These are phyloP conservation scores for Pseudomyrmex gracilis DNA, from an alignment of 1,140 invertebrate species.

Conservation along the genomic window DNA sequence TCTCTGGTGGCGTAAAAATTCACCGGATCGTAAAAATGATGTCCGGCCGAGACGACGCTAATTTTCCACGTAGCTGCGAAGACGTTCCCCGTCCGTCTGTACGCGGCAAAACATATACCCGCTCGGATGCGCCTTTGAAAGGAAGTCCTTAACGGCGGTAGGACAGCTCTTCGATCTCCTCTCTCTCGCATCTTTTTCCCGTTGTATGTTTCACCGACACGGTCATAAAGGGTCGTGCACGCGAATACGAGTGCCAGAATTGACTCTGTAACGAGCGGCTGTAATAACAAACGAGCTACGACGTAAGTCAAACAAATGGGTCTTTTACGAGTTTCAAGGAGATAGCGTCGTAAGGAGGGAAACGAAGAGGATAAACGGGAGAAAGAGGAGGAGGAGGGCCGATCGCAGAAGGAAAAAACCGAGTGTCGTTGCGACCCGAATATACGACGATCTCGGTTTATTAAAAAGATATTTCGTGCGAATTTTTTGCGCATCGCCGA, in stretches of 20 bases:
- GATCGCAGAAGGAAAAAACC: neutral
- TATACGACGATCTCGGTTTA: slow-evolving; percentile 46
- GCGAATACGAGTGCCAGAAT: slow-evolving; percentile 72
- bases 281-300: slow-evolving; percentile 77
- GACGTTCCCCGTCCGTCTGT: slow-evolving; percentile 30
- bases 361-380: slow-evolving; percentile 15
- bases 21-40: slow-evolving; percentile 45
- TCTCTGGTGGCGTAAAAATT: slow-evolving; percentile 35
- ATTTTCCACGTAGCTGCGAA: slow-evolving; percentile 49
- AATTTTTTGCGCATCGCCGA: slow-evolving; percentile 57
- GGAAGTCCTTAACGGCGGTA: slow-evolving; percentile 45
- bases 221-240: slow-evolving; percentile 65
- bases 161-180: slow-evolving; percentile 31
- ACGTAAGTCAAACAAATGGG: slow-evolving; percentile 79
- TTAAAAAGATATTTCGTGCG: slow-evolving; percentile 66
- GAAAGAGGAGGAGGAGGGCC: neutral
- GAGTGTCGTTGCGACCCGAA: slow-evolving; percentile 12
- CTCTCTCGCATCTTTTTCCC: neutral
- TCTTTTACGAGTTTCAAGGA: slow-evolving; percentile 77
- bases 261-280: slow-evolving; percentile 72
- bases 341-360: slow-evolving; percentile 61
- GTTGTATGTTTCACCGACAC: slow-evolving; percentile 38
- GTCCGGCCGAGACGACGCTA: slow-evolving; percentile 39
- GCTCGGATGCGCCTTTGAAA: slow-evolving; percentile 34
- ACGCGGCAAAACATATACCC: slow-evolving; percentile 37